Evolutionary conservation across 2,113 vertebrate species (phyloP), one percentile per base, ranked within the genome.

Genomic region (Melospiza georgiana): DNA sequence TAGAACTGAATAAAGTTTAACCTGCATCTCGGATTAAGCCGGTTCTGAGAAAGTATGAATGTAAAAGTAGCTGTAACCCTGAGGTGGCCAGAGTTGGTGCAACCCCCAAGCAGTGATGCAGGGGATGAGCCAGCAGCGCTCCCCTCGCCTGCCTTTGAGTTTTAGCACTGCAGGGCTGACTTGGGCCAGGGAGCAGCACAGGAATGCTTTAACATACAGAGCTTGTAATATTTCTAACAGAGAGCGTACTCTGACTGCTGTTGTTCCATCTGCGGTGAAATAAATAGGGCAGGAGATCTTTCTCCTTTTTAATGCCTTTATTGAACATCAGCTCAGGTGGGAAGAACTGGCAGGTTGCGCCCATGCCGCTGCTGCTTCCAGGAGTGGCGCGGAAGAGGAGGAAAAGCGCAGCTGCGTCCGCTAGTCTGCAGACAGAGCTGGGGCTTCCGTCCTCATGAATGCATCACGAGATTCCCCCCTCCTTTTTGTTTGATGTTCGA

Each of bases 41-140:
- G 4, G 4, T 66, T 71, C 27, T 52, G n/a, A 52, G 31, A n/a
- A 87, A 54, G 33, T 3, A 27, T 2, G 13, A 39, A 18, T 44
- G 17, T 33, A 25, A 35, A 52, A 69, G 41, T 2, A 55, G 25
- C 22, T 71, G 52, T 72, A 28, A 28, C 17, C 11, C 31, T n/a
- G 20, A 2, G 0, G 0, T 22, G 46, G 51, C 23, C n/a, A 3
- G 15, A 28, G 41, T 12, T 17, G 0, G 0, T 21, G 12, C 55
- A 74, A 22, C 4, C 8, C 23, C 16, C 51, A 14, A 25, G 31
- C 22, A 67, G 25, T 0, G 6, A 35, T 0, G 2, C 28, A 22
- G 30, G 6, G 14, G 11, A 41, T 2, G 2, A 67, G 35, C 6
- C 8, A 5, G 37, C 35, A 71, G 25, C 12, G 1, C 11, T 44